Percentiles rank a stretch among this genome's conserved stretches.
Evolutionary conservation across 2,113 vertebrate species (phyloP).

Genomic region (Nycticorax nycticorax): DNA sequence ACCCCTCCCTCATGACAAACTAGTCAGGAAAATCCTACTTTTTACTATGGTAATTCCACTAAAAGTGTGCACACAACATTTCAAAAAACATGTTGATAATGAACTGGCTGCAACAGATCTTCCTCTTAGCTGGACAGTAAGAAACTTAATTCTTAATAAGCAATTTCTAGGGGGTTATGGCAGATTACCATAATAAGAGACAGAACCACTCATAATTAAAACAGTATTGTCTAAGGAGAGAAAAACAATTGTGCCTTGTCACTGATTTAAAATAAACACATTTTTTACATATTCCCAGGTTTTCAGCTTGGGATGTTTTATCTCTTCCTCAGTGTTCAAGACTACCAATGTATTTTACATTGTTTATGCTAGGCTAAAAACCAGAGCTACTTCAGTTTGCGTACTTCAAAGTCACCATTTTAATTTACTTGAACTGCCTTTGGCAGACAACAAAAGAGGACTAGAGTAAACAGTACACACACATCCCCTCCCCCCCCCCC

Average conservation of each 20-base stretch:
- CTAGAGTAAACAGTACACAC: background rate
- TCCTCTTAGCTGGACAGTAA: background rate
- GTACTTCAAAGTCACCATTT: conserved; percentile 19
- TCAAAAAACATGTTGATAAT: background rate
- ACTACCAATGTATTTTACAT: conserved; percentile 9
- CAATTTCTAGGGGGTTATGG: background rate
- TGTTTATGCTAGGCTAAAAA: conserved; percentile 11
- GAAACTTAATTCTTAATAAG: background rate
- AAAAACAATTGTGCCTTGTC: background rate
- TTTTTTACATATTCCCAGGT: conserved; percentile 20
- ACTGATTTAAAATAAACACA: conserved; percentile 17
- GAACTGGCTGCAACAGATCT: background rate
- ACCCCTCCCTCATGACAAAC: background rate
- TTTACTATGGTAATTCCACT: background rate
- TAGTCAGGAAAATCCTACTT: background rate
- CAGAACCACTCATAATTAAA: conserved; percentile 7
- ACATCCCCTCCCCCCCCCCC: background rate
- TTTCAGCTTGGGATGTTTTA: conserved; percentile 30
- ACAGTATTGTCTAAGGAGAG: background rate
- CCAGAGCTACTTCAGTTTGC: background rate
- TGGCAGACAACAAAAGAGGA: background rate
- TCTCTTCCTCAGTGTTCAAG: conserved; percentile 1
- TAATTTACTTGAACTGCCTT: conserved; percentile 8
- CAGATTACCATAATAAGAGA: background rate
- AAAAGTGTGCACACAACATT: background rate